phyloP scores from a whole-genome alignment of 2,888 invertebrate species.

The Drosophila koepferae region DNA sequence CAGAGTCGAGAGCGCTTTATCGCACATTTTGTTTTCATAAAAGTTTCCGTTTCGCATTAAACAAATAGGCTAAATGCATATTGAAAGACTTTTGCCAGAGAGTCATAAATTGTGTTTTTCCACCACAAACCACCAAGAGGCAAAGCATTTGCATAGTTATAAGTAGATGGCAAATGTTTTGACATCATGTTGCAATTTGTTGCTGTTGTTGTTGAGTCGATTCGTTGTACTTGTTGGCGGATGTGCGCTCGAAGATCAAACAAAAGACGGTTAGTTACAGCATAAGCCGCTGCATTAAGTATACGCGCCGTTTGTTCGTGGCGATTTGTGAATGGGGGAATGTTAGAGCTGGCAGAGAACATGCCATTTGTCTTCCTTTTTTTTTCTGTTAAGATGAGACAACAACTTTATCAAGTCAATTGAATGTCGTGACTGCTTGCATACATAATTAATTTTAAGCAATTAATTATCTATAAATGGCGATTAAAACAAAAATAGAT shows the following conservation, averaged over 20 bases:
- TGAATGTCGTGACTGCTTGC: slow-evolving; percentile 30
- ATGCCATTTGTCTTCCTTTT: slow-evolving; percentile 20
- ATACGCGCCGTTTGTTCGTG: slow-evolving; percentile 51
- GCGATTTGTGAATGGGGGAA: slow-evolving; percentile 38
- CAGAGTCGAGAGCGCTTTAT: slow-evolving; percentile 37
- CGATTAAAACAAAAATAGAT: slow-evolving; percentile 26
- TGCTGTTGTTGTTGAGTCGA: slow-evolving; percentile 15
- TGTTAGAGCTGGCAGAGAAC: slow-evolving; percentile 17
- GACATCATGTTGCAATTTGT: slow-evolving; percentile 44
- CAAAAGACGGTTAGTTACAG: slow-evolving; percentile 35
- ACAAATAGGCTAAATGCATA: slow-evolving; percentile 39
- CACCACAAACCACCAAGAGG: slow-evolving; percentile 15
- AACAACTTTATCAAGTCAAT: slow-evolving; percentile 22
- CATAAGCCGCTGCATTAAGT: slow-evolving; percentile 52
- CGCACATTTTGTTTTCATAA: slow-evolving; percentile 53
- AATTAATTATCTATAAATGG: slow-evolving; percentile 28
- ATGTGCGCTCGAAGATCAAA: slow-evolving; percentile 43
- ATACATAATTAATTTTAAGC: slow-evolving; percentile 39
- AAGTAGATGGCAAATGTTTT: slow-evolving; percentile 70
- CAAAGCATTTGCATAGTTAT: slow-evolving; percentile 72
- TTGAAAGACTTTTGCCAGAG: slow-evolving; percentile 47
- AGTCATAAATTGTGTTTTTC: slow-evolving; percentile 57
- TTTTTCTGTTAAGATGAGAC: slow-evolving; percentile 12
- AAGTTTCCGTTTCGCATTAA: slow-evolving; percentile 71
- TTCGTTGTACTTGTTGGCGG: slow-evolving; percentile 35